Evolutionary conservation across 2,113 vertebrate genomes (phyloP).

Genomic region (Ictalurus furcatus): DNA sequence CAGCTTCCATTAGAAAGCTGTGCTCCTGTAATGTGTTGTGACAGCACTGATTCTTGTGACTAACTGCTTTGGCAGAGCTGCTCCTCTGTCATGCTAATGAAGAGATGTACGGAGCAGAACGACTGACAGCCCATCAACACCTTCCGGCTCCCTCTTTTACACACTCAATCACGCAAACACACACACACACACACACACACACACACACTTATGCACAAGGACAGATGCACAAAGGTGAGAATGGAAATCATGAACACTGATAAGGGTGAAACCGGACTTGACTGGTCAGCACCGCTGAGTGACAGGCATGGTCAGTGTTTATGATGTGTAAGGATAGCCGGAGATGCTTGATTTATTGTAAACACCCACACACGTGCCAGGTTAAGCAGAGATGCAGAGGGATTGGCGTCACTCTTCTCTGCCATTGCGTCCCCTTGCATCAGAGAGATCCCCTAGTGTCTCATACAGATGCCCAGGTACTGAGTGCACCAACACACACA

Average conservation of each 20-base stretch:
- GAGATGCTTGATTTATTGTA: slow-evolving; percentile 28
- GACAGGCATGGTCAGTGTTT: slow-evolving; percentile 56
- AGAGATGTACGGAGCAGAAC: slow-evolving; percentile 65
- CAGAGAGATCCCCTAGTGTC: slow-evolving; percentile 73
- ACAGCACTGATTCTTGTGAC: slow-evolving; percentile 76
- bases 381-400: slow-evolving; percentile 23
- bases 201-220: slow-evolving; percentile 14
- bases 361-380: slow-evolving; percentile 54
- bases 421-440: slow-evolving; percentile 79
- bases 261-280: slow-evolving; percentile 40
- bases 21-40: slow-evolving; percentile 74
- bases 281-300: slow-evolving; percentile 40
- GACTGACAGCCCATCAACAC: slow-evolving; percentile 68
- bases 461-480: slow-evolving; percentile 50
- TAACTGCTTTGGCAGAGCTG: slow-evolving; percentile 75
- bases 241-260: slow-evolving; percentile 19
- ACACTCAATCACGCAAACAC: slow-evolving; percentile 20
- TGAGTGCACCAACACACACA: slow-evolving; percentile 58
- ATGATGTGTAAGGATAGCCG: slow-evolving; percentile 38
- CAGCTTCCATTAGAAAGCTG: slow-evolving; percentile 62
- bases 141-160: slow-evolving; percentile 19
- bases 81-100: slow-evolving; percentile 75
- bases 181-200: slow-evolving; percentile 17
- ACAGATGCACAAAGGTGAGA: slow-evolving; percentile 31
- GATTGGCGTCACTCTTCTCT: slow-evolving; percentile 70